Percentiles rank a stretch among this genome's conserved stretches.
These are phyloP conservation scores for Athripsodes cinereus DNA, from an alignment of 2,888 invertebrate genomes.

Conservation along the genomic window DNA sequence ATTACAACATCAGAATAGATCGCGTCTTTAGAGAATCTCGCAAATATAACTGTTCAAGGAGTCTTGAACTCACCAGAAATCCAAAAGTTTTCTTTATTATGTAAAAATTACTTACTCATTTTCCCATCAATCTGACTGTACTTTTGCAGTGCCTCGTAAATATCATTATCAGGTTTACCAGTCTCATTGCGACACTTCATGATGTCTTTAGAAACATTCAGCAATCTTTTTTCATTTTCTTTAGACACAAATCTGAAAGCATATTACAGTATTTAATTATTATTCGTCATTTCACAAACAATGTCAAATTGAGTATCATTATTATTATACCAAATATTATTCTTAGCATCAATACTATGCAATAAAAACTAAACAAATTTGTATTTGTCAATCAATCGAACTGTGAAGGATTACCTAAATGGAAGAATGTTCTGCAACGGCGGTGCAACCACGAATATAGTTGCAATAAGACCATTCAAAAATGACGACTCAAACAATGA, in stretches of 20 bases:
- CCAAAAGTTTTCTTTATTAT: no score
- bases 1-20: no score
- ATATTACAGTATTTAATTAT: no score
- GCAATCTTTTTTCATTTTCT: not conserved
- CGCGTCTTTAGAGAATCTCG: no score
- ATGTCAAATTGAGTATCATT: no score
- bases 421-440: not conserved
- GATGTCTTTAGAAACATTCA: not conserved
- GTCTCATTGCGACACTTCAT: not conserved
- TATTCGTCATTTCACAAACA: no score
- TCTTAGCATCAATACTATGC: no score
- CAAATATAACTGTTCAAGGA: no score
- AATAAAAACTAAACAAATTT: no score
- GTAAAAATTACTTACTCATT: not conserved
- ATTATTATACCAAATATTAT: no score
- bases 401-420: not conserved
- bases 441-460: conserved; percentile 1
- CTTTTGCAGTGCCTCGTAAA: not conserved
- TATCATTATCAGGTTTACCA: not conserved
- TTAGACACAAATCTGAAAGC: not conserved
- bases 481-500: not conserved
- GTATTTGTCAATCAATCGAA: no score
- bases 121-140: not conserved
- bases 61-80: no score
- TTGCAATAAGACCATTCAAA: conserved; percentile 2